Conservation (phyloP, 2,113 vertebrate genomes). For the Corythornis cristatus region DNA sequence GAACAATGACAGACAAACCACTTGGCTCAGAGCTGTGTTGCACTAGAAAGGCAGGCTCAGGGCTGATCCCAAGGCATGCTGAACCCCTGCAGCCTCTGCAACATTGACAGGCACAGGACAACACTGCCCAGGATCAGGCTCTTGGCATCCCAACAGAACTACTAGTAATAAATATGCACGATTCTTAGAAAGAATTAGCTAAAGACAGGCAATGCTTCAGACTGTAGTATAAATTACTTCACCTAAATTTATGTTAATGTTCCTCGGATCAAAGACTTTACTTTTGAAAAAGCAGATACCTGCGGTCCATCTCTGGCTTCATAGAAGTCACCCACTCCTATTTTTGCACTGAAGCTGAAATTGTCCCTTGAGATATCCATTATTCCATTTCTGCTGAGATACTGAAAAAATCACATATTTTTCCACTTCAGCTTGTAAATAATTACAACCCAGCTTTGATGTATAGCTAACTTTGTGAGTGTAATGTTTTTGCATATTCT, state of each 20-base stretch:
- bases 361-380: constrained; percentile 94
- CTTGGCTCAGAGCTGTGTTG: too few relatives aligned
- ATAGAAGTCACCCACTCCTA: constrained; percentile 97
- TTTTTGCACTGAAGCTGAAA: constrained; percentile 98
- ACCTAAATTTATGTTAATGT: constrained; percentile 72
- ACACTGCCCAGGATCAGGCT: too few relatives aligned
- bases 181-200: too few relatives aligned
- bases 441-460: constrained; percentile 80
- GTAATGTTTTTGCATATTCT: constrained; percentile 66
- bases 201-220: constrained; percentile 4
- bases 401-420: constrained; percentile 93
- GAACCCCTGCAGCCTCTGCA: too few relatives aligned
- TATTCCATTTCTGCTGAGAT: constrained; percentile 94
- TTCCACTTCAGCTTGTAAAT: constrained; percentile 84
- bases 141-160: neutral
- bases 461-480: constrained; percentile 73
- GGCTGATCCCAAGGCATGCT: too few relatives aligned
- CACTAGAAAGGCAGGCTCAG: too few relatives aligned
- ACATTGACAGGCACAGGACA: too few relatives aligned
- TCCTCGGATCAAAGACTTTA: constrained; percentile 79
- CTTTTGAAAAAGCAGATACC: constrained; percentile 86
- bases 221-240: constrained; percentile 67
- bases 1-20: too few relatives aligned
- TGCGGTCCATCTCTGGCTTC: constrained; percentile 95
- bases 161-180: too few relatives aligned